Percentiles rank a stretch among this genome's conserved stretches.
phyloP scores from a whole-genome alignment of 2,888 invertebrate species.

The Metopia argyrocephala region DNA sequence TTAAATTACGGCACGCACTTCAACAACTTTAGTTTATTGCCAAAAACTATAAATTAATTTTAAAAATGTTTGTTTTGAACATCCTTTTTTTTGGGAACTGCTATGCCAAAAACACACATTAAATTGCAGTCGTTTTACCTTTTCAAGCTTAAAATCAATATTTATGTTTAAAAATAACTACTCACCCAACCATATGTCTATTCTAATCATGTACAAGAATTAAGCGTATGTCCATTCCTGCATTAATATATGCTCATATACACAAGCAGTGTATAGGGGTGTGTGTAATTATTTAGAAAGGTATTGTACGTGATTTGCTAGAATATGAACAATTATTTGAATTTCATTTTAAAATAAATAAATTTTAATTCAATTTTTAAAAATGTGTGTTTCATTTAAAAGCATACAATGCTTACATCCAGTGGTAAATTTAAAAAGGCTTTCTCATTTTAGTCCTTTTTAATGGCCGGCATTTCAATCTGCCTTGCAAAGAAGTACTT shows the following conservation, averaged over 20 bases:
- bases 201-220: background rate
- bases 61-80: too few relatives aligned
- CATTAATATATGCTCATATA: background rate
- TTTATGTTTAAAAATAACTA: background rate
- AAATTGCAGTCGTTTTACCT: background rate
- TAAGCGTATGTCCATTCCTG: too few relatives aligned
- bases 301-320: conserved; percentile 16
- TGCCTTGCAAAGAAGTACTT: too few relatives aligned
- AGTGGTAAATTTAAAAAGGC: background rate
- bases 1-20: too few relatives aligned
- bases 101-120: too few relatives aligned
- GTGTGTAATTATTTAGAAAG: background rate
- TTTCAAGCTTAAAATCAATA: background rate
- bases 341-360: conserved; percentile 46
- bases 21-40: too few relatives aligned
- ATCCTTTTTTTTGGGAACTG: too few relatives aligned
- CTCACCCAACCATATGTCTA: background rate
- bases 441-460: too few relatives aligned
- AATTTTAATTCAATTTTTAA: conserved; percentile 42
- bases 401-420: background rate
- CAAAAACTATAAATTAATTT: too few relatives aligned
- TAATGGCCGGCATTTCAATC: too few relatives aligned
- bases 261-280: too few relatives aligned
- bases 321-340: conserved; percentile 29
- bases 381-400: too few relatives aligned